A percentile compares a stretch with the other conserved stretches of the same genome.
Conservation (phyloP, 2,113 vertebrate species). For the Leptodactylus fuscus region DNA sequence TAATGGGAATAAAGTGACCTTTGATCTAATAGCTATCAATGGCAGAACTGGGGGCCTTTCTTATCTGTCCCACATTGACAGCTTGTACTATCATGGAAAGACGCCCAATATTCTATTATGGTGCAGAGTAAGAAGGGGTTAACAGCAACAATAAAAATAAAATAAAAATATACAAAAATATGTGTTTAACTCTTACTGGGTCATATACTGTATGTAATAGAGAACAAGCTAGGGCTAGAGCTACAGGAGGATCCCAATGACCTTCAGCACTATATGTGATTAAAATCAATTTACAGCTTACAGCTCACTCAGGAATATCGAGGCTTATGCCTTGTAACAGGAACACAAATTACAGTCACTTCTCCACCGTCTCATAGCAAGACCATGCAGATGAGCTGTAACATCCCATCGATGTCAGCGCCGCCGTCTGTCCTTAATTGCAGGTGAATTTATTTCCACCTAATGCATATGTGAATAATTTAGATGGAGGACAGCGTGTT, state of each 20-base stretch:
- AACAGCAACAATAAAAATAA: too few species aligned
- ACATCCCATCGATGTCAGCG: slow-evolving; percentile 36
- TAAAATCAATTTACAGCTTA: slow-evolving; percentile 24
- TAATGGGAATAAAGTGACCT: too few species aligned
- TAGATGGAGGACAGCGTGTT: slow-evolving; percentile 8
- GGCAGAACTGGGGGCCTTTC: too few species aligned
- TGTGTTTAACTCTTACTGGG: too few species aligned
- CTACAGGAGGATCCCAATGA: not conserved
- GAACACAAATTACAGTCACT: slow-evolving; percentile 30
- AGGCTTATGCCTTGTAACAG: slow-evolving; percentile 13
- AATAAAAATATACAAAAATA: too few species aligned
- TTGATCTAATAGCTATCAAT: too few species aligned
- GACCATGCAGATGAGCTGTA: slow-evolving; percentile 13
- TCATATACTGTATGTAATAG: too few species aligned
- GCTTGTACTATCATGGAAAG: too few species aligned
- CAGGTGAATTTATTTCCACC: slow-evolving; percentile 31
- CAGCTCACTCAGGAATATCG: slow-evolving; percentile 5
- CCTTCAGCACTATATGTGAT: slow-evolving; percentile 37
- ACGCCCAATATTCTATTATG: too few species aligned
- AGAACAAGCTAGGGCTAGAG: too few species aligned
- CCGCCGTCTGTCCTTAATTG: slow-evolving; percentile 28
- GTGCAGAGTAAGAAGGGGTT: too few species aligned
- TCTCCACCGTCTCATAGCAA: not conserved
- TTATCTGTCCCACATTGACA: too few species aligned
- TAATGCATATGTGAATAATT: slow-evolving; percentile 52